Percentiles rank a stretch among this genome's conserved stretches.
phyloP scores from a whole-genome alignment of 2,113 vertebrate species.

The Jaculus jaculus region DNA sequence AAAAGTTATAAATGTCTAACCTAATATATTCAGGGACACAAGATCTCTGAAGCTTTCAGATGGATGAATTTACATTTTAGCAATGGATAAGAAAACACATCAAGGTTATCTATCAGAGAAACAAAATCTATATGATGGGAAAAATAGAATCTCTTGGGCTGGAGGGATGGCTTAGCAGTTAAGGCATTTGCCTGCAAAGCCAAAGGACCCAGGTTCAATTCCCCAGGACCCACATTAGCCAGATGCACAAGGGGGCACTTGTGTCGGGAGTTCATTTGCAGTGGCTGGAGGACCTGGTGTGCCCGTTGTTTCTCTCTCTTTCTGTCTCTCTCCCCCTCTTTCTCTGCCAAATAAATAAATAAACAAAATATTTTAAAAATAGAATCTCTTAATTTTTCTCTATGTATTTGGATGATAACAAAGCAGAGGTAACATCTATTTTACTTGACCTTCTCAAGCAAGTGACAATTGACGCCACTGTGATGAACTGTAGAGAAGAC shows the following conservation, averaged over 20 bases:
- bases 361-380: no score
- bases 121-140: not conserved
- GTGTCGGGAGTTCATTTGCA: no score
- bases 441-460: conserved; percentile 38
- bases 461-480: not conserved
- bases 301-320: no score
- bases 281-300: no score
- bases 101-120: not conserved
- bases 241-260: no score
- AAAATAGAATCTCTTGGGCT: not conserved
- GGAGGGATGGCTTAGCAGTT: no score
- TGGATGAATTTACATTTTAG: conserved; percentile 31
- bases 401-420: not conserved
- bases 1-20: conserved; percentile 5
- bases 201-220: no score
- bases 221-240: no score
- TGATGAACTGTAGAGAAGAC: not conserved
- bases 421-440: not conserved
- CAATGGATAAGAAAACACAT: not conserved
- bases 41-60: not conserved
- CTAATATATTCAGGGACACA: not conserved
- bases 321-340: no score
- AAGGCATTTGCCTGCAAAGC: no score
- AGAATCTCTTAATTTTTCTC: not conserved
- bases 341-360: no score